Conservation (phyloP, 2,797 vertebrate genomes). For the Tokudaia muenninki region DNA sequence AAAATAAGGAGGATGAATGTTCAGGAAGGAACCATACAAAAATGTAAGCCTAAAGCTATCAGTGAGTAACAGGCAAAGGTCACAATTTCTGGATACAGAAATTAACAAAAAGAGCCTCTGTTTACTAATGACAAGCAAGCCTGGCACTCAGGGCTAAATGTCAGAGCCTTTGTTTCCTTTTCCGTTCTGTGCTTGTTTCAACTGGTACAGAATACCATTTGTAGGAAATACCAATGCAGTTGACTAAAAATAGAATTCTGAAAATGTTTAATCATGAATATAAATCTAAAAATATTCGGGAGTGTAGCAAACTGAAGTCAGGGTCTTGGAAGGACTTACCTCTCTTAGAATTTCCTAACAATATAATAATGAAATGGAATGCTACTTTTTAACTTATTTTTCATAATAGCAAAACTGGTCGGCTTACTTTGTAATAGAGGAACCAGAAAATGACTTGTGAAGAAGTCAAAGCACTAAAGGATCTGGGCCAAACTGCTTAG, state of each 20-base stretch:
- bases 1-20: conserved; percentile 42
- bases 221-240: conserved; percentile 57
- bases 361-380: neutral
- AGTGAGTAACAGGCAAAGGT: conserved; percentile 63
- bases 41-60: conserved; percentile 13
- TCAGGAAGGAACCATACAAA: conserved; percentile 57
- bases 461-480: neutral
- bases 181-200: conserved; percentile 54
- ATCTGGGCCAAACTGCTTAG: neutral
- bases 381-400: conserved; percentile 16
- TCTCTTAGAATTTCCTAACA: conserved; percentile 9
- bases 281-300: conserved; percentile 47
- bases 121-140: conserved; percentile 57
- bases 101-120: conserved; percentile 73
- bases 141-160: conserved; percentile 74
- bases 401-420: neutral
- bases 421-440: neutral
- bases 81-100: conserved; percentile 61
- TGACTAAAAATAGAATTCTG: conserved; percentile 53
- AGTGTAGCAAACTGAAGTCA: conserved; percentile 25
- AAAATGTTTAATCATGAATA: conserved; percentile 67
- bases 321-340: neutral
- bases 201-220: conserved; percentile 60
- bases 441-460: neutral
- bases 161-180: conserved; percentile 69